Evolutionary conservation across 2,797 vertebrate species (phyloP).

Genomic region (Manis pentadactyla): DNA sequence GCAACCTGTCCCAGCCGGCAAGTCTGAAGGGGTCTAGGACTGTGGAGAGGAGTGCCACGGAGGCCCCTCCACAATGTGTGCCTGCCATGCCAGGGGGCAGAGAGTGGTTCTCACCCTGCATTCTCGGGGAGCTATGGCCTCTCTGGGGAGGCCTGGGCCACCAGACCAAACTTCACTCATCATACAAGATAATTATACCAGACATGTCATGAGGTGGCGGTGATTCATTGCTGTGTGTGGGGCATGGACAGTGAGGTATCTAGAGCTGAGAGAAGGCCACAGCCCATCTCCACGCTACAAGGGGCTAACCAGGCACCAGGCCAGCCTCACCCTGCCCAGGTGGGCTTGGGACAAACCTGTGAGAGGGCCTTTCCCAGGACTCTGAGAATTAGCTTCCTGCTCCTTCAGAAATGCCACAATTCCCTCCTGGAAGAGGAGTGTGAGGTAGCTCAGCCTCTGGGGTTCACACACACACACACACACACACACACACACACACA

Average conservation of each 20-base stretch:
- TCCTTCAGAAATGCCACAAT: neutral
- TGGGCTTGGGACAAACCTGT: neutral
- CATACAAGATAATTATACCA: neutral
- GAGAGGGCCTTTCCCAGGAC: too few species aligned
- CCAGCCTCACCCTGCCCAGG: neutral
- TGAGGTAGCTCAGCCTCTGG: neutral
- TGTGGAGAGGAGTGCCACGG: neutral
- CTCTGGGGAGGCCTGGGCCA: neutral
- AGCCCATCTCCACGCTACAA: neutral
- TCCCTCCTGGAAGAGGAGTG: neutral
- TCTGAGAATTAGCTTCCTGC: too few species aligned
- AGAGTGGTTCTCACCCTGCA: neutral
- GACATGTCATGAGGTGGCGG: rapidly evolving
- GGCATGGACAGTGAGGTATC: neutral
- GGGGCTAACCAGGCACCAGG: neutral
- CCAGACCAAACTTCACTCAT: neutral
- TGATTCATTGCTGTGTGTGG: neutral
- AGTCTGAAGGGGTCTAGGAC: neutral
- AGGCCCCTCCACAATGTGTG: neutral
- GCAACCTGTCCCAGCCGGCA: neutral
- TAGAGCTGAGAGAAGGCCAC: neutral
- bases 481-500: neutral
- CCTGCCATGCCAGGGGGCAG: neutral
- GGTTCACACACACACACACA: neutral
- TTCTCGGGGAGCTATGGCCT: neutral